Evolutionary conservation across 2,888 invertebrate species (phyloP).

Genomic region (Trichacis sp.): DNA sequence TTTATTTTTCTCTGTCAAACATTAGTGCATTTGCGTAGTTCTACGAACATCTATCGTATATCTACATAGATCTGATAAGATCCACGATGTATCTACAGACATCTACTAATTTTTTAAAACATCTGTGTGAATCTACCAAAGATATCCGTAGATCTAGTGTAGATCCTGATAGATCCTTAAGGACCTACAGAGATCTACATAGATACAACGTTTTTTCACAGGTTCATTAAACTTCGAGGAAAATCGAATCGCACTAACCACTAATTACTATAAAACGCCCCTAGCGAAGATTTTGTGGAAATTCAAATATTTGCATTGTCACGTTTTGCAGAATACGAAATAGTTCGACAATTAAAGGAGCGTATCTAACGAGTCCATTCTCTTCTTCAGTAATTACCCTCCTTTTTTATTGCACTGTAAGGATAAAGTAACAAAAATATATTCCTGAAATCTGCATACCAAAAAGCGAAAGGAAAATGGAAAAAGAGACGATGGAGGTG

Average conservation of each 20-base stretch:
- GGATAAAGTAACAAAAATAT: constrained; percentile 39
- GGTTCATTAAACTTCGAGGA: not conserved
- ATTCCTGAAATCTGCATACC: constrained; percentile 6
- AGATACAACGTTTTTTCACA: too few relatives aligned
- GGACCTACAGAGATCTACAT: too few relatives aligned
- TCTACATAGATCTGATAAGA: too few relatives aligned
- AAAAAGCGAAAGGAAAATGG: not conserved
- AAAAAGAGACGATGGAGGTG: not conserved
- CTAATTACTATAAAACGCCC: not conserved
- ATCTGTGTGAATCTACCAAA: too few relatives aligned
- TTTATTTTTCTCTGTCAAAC: too few relatives aligned
- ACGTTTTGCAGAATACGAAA: not conserved
- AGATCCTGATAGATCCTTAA: too few relatives aligned
- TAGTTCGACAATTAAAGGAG: not conserved
- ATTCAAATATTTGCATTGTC: not conserved
- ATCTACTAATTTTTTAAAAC: too few relatives aligned
- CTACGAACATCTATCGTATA: too few relatives aligned
- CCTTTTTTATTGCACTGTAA: constrained; percentile 7
- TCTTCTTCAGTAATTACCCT: not conserved
- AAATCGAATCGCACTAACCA: not conserved
- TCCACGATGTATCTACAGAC: too few relatives aligned
- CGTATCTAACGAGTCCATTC: not conserved
- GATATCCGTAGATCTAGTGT: too few relatives aligned
- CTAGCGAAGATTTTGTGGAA: not conserved
- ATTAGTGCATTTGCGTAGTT: too few relatives aligned